Evolutionary conservation across 2,888 invertebrate genomes (phyloP), one percentile per base, ranked within the genome.

Genomic region (Sepiola atlantica): DNA sequence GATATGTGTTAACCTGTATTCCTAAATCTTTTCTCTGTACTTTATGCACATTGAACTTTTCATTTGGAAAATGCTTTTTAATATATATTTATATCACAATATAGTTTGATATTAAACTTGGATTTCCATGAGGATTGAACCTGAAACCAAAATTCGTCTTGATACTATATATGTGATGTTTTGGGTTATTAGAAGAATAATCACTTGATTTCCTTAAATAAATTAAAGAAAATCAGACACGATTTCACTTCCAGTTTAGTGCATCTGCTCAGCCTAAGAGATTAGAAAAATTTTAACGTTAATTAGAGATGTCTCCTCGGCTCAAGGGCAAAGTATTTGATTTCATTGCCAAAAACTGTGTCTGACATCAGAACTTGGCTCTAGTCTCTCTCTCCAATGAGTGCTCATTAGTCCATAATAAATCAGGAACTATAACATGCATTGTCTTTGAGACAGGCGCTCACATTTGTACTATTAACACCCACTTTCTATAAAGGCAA

Each of bases 181-280:
- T n/a, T 77, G 32, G 77, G n/a, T 77, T 32, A 77, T 14, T 77
- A 32, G 77, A n/a, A 10, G 14, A 77, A 77, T 18, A 77, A 16
- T 77, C n/a, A n/a, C n/a, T 77, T 8, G 8, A 61, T 77, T 77
- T 77, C 45, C 77, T n/a, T n/a, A n/a, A 77, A 28, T n/a, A 77
- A 77, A 77, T 45, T 45, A 45, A 61, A 0, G n/a, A 77, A 16
- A 77, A 77, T 77, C n/a, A 14, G n/a, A 77, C 77, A 77, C 1
- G 28, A 77, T 77, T 77, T 77, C n/a, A 77, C 77, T 77, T 77
- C n/a, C 77, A n/a, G 77, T 77, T 77, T 77, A 77, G 77, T 77
- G 77, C 77, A 77, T 77, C 77, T 77, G n/a, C 77, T 77, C 77
- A 16, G 77, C n/a, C 77, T 77, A 77, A 77, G 14, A 77, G 77